phyloP scores from a whole-genome alignment of 2,113 vertebrate species.

The Rhea pennata region DNA sequence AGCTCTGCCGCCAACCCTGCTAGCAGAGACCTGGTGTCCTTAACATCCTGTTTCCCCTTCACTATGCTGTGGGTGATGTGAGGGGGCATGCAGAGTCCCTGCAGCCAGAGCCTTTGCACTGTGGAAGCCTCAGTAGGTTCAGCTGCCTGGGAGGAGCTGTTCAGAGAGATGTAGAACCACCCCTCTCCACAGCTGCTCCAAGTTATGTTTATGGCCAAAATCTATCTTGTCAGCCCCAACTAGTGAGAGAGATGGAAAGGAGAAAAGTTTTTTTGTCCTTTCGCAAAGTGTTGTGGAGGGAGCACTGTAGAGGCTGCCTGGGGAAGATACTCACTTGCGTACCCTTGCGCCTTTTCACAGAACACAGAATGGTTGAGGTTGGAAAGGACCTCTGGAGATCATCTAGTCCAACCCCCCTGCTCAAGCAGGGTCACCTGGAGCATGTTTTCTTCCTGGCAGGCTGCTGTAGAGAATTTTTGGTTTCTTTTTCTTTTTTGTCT shows the following conservation, averaged over 20 bases:
- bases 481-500: not conserved
- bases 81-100: too few species aligned
- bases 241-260: not conserved
- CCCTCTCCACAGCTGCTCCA: not conserved
- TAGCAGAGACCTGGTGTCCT: not conserved
- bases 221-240: not conserved
- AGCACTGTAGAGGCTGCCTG: not conserved
- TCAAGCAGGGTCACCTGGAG: too few species aligned
- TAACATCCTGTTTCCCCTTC: not conserved
- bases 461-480: not conserved
- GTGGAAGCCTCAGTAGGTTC: not conserved
- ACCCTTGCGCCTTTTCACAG: not conserved
- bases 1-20: not conserved
- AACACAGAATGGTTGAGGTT: too few species aligned
- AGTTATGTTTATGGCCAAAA: not conserved
- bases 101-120: too few species aligned
- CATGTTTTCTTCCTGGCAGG: not conserved
- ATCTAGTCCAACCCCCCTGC: too few species aligned
- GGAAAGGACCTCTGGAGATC: too few species aligned
- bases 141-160: not conserved
- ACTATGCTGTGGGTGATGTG: not conserved
- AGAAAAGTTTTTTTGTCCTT: not conserved
- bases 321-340: not conserved
- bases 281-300: not conserved
- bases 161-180: not conserved